A percentile compares a stretch with the other conserved stretches of the same genome.
Evolutionary conservation across 2,113 vertebrate genomes (phyloP).

Genomic region (Chloroceryle aenea): DNA sequence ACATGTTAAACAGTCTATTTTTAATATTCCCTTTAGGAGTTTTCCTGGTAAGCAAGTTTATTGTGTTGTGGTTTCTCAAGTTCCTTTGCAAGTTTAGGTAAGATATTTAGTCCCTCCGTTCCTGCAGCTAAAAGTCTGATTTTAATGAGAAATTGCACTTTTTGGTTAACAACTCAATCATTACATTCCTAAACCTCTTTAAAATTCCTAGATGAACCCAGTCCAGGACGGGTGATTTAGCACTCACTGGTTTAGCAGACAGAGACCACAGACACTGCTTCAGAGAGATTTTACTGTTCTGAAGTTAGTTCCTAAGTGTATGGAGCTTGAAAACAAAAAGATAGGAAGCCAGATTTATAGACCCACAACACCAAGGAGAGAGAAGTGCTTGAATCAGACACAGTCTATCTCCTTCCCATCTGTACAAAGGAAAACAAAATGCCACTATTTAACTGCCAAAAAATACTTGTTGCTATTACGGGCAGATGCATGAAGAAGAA

Average conservation of each 20-base stretch:
- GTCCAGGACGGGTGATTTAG: background rate
- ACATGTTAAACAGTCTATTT: background rate
- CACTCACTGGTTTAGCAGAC: background rate
- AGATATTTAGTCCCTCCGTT: background rate
- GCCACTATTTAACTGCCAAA: background rate
- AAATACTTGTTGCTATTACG: background rate
- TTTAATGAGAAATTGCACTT: background rate
- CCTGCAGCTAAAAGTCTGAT: background rate
- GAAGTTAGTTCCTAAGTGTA: background rate
- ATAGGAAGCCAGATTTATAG: background rate
- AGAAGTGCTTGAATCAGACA: background rate
- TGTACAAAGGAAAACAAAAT: background rate
- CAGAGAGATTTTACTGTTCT: background rate
- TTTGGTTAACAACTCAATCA: background rate
- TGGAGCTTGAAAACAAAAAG: background rate
- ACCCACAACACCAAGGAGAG: background rate
- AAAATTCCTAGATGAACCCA: conserved; percentile 28
- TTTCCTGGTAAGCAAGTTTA: conserved; percentile 8
- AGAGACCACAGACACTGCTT: background rate
- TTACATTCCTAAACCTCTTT: conserved; percentile 23
- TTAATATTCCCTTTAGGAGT: background rate
- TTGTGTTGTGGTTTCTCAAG: background rate
- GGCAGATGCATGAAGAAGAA: background rate
- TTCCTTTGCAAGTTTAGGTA: background rate
- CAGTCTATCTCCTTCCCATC: background rate